Evolutionary conservation across 2,113 vertebrate genomes (phyloP), one percentile per base, ranked within the genome.

Genomic region (Ceuthmochares aereus): DNA sequence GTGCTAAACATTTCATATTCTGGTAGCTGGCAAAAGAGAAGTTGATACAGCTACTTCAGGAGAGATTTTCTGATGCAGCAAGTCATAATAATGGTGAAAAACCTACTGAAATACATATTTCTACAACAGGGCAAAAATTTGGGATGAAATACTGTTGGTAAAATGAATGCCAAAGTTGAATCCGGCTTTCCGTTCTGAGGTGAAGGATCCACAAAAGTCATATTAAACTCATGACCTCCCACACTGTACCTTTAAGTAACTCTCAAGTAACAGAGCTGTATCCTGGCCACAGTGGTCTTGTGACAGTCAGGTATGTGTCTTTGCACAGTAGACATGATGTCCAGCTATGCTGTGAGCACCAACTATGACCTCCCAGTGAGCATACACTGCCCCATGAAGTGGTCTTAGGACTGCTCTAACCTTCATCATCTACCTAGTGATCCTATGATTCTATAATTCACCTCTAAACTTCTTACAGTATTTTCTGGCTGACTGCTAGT

Each of bases 281-380:
- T 36, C 32, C 51, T 29, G 26, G 52, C 17, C 18, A 8, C 34
- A 37, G 60, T 0, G 1, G 30, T 59, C 9, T 74, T 21, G 4
- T 18, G 32, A 67, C 4, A 88, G 68, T 40, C 14, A 54, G 32
- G 27, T 29, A 80, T 26, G 54, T 7, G 32, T 14, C 27, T 42
- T 55, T 84, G 13, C 14, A 54, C 1, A 2, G 0, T 62, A 30
- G 45, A 36, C 10, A 19, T 80, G 45, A 76, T 19, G 8, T 30
- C 85, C 34, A 76, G 54, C 30, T 86, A 58, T 30, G 36, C 21
- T 30, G 4, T 37, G 27, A 79, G 43, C 32, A 36, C 4, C 25
- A 75, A 34, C 34, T 52, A 8, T 15, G 26, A 60, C 5, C 9
- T 69, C 14, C 69, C 34, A 34, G 9, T 1, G 4, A 78, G 27